Conservation (phyloP, 2,113 vertebrate genomes). For the Chaetops frenatus region DNA sequence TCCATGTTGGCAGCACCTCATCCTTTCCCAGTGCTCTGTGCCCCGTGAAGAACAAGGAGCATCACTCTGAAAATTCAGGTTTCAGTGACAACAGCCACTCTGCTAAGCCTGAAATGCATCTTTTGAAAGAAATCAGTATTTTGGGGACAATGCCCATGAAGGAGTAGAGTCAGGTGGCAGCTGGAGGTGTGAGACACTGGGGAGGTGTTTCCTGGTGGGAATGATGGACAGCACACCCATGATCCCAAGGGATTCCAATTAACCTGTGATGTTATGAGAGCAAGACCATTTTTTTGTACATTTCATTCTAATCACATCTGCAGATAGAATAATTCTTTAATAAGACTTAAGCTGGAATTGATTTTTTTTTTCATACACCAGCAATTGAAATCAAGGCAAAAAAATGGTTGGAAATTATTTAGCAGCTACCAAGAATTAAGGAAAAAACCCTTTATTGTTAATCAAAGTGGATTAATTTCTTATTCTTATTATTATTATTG, state of each 20-base stretch:
- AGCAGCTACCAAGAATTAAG: neutral
- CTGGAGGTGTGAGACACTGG: neutral
- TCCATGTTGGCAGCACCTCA: neutral
- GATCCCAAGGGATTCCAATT: neutral
- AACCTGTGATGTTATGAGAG: neutral
- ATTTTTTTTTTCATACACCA: neutral
- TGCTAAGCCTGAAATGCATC: neutral
- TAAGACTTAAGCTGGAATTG: conserved; percentile 20
- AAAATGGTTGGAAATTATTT: neutral
- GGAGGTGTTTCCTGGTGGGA: neutral
- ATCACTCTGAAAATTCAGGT: neutral
- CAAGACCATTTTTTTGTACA: neutral
- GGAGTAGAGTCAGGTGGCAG: neutral
- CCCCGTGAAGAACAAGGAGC: neutral
- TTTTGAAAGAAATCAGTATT: neutral
- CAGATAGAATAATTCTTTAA: conserved; percentile 32
- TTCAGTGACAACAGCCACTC: neutral
- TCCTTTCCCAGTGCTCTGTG: neutral
- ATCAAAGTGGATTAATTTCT: neutral
- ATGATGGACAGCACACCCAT: neutral
- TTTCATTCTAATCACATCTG: conserved; percentile 29
- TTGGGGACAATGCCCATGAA: neutral
- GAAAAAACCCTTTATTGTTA: neutral
- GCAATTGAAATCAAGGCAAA: neutral
- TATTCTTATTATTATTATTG: neutral